phyloP scores from a whole-genome alignment of 2,888 invertebrate species.

The Cataglyphis livida region DNA sequence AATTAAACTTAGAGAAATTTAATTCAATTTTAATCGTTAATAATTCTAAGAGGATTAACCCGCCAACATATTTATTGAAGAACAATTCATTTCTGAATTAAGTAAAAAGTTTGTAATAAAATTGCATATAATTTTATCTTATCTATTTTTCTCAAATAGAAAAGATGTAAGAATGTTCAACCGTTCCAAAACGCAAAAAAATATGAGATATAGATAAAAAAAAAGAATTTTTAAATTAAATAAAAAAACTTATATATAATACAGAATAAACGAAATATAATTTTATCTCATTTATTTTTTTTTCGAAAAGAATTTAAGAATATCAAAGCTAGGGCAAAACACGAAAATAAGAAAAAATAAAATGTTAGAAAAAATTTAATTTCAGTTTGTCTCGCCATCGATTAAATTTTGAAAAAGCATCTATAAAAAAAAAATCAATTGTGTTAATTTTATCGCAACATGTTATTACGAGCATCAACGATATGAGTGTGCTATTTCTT shows the following conservation, averaged over 20 bases:
- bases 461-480: not conserved
- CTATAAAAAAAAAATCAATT: conserved; percentile 22
- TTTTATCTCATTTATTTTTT: not conserved
- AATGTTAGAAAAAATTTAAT: conserved; percentile 7
- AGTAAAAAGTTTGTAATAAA: not conserved
- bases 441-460: not conserved
- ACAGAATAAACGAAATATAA: not conserved
- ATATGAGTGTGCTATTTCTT: not conserved
- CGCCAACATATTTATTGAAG: conserved; percentile 1
- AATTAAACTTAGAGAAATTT: conserved; percentile 22
- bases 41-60: conserved; percentile 21
- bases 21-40: conserved; percentile 6
- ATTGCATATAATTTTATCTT: not conserved
- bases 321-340: not conserved
- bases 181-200: not conserved
- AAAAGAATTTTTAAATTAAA: not conserved
- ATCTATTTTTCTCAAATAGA: not conserved
- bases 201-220: not conserved
- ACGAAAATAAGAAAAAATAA: not conserved
- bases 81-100: conserved; percentile 5
- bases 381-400: not conserved
- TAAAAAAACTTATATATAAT: not conserved
- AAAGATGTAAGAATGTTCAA: conserved; percentile 13
- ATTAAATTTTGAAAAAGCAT: not conserved
- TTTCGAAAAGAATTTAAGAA: not conserved